A percentile compares a stretch with the other conserved stretches of the same genome.
These are phyloP conservation scores for Riparia riparia DNA, from an alignment of 2,113 vertebrate species.

Conservation along the genomic window DNA sequence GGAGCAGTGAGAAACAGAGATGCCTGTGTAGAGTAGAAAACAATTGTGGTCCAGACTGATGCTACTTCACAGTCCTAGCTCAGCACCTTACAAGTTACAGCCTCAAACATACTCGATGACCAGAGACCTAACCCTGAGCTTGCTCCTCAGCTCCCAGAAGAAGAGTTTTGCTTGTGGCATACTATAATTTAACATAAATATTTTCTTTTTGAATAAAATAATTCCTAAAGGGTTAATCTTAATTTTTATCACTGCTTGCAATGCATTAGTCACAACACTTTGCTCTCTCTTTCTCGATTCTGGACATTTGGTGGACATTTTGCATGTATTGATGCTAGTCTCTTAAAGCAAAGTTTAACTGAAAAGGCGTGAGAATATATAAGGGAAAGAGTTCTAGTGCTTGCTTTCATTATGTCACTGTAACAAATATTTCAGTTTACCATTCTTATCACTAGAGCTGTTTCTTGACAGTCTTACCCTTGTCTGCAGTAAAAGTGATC, in stretches of 20 bases:
- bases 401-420: neutral
- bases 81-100: neutral
- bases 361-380: neutral
- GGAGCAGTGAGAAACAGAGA: neutral
- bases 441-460: neutral
- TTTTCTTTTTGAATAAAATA: neutral
- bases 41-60: neutral
- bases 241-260: neutral
- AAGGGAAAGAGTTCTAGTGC: neutral
- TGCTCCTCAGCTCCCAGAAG: neutral
- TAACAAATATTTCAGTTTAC: neutral
- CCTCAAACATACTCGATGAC: neutral
- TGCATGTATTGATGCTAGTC: neutral
- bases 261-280: neutral
- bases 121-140: neutral
- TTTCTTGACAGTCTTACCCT: neutral
- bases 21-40: neutral
- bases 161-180: neutral
- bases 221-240: neutral
- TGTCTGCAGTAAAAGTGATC: neutral
- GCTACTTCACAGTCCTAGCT: neutral
- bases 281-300: neutral
- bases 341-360: neutral
- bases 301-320: neutral
- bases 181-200: neutral